Evolutionary conservation across 2,113 vertebrate genomes (phyloP).

Genomic region (Dicerorhinus sumatrensis): DNA sequence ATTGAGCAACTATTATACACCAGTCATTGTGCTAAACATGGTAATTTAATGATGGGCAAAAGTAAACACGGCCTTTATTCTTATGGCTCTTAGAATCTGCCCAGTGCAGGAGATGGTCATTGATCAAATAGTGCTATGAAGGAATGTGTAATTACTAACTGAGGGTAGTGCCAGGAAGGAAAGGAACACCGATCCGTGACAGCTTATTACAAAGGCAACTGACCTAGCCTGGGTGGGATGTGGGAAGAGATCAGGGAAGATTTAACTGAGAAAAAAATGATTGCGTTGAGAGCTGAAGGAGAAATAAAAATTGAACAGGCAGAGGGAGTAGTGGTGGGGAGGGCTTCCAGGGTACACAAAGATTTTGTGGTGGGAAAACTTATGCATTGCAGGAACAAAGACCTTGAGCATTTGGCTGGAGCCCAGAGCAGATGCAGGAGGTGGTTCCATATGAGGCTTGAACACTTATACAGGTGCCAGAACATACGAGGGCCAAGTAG

Average conservation of each 20-base stretch:
- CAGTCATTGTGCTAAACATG: not conserved
- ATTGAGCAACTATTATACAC: not conserved
- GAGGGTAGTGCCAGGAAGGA: not conserved
- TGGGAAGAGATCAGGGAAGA: not conserved
- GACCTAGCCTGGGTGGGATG: not conserved
- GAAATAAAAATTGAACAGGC: not conserved
- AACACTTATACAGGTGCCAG: not conserved
- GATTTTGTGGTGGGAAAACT: not conserved
- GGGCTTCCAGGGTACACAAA: not conserved
- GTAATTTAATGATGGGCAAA: not conserved
- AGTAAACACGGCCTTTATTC: not conserved
- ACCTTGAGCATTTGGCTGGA: not conserved
- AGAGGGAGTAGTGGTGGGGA: not conserved
- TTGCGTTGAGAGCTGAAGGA: not conserved
- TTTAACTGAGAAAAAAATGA: not conserved
- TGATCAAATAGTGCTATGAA: not conserved
- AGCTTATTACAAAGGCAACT: not conserved
- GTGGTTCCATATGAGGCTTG: not conserved
- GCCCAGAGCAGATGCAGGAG: not conserved
- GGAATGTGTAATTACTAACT: not conserved
- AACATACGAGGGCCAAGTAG: not conserved
- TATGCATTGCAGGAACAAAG: not conserved
- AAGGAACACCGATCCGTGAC: not conserved
- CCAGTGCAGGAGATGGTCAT: not conserved
- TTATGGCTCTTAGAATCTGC: not conserved